Evolutionary conservation across 1,140 invertebrate species (phyloP).

Genomic region (Drosophila lini): DNA sequence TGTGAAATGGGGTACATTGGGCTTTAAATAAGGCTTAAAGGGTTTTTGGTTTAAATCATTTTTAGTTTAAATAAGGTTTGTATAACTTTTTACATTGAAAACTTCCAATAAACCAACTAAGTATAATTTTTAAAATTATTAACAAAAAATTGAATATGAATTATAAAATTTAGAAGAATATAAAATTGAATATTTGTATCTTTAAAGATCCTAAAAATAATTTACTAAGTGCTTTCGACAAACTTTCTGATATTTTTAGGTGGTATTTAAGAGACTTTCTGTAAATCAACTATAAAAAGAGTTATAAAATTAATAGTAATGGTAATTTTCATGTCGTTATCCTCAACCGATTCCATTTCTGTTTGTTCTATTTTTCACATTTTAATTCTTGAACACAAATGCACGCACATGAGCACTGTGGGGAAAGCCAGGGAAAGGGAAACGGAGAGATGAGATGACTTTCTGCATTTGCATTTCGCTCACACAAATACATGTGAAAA

Average conservation of each 20-base stretch:
- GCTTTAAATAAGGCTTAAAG: too few species aligned
- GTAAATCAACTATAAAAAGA: background rate
- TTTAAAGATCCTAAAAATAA: background rate
- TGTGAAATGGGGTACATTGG: too few species aligned
- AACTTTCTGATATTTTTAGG: background rate
- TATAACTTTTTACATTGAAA: background rate
- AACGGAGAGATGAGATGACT: conserved; percentile 51
- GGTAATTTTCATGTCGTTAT: conserved; percentile 13
- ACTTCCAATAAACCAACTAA: background rate
- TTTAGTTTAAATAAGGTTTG: too few species aligned
- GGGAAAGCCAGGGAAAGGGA: background rate
- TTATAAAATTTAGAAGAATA: background rate
- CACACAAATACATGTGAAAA: conserved; percentile 14
- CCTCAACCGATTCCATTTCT: background rate
- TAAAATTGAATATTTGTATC: background rate
- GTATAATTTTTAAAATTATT: background rate
- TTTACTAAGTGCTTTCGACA: background rate
- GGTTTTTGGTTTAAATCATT: too few species aligned
- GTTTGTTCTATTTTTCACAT: conserved; percentile 57
- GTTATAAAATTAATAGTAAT: background rate
- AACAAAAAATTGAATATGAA: background rate
- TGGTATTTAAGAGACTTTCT: background rate
- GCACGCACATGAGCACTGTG: conserved; percentile 55
- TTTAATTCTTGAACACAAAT: conserved; percentile 77
- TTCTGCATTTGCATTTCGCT: conserved; percentile 73